A percentile compares a stretch with the other conserved stretches of the same genome.
phyloP scores from a whole-genome alignment of 2,888 invertebrate species.

The Sinohyriopsis cumingii region DNA sequence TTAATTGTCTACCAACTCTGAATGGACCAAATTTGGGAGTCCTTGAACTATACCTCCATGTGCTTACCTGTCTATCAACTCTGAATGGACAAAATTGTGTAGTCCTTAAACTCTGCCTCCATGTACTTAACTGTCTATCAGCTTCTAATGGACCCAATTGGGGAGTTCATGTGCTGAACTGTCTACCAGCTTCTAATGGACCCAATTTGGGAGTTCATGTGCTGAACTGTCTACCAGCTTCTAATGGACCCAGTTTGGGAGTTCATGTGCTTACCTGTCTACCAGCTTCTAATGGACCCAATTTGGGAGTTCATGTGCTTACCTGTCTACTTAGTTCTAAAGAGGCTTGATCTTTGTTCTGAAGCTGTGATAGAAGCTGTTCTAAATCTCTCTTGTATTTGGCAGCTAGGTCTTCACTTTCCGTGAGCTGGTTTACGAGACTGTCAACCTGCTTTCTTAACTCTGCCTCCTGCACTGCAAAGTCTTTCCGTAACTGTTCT shows the following conservation, averaged over 20 bases:
- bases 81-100: too few species aligned
- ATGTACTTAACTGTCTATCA: too few species aligned
- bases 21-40: too few species aligned
- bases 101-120: too few species aligned
- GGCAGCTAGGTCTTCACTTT: constrained; percentile 60
- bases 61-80: too few species aligned
- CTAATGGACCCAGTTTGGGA: too few species aligned
- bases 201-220: neutral
- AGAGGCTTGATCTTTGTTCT: constrained; percentile 47
- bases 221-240: constrained; percentile 52
- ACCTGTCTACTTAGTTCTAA: constrained; percentile 57
- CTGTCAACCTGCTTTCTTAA: constrained; percentile 61
- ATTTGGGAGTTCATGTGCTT: constrained; percentile 2
- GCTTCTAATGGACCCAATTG: too few species aligned
- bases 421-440: constrained; percentile 58
- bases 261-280: too few species aligned
- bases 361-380: constrained; percentile 36
- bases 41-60: neutral
- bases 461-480: constrained; percentile 51
- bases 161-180: too few species aligned
- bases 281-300: too few species aligned
- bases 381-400: constrained; percentile 49
- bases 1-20: too few species aligned
- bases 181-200: too few species aligned
- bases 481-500: constrained; percentile 64